Conservation (phyloP, 1,140 invertebrate species). For the Achroia grisella region DNA sequence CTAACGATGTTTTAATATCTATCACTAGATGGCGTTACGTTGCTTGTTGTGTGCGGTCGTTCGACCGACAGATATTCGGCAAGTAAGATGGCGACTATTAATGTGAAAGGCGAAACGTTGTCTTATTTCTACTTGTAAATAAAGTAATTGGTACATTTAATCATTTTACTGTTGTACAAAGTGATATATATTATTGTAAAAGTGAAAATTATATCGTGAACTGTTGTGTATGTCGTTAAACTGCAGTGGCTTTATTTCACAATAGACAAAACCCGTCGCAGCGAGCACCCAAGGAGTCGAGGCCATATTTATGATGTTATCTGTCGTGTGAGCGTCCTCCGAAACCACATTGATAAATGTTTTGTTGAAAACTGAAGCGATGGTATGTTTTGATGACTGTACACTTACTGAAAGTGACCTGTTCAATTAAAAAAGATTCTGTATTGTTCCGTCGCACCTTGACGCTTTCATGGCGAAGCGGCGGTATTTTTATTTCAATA, state of each 20-base stretch:
- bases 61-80: slow-evolving; percentile 61
- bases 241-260: slow-evolving; percentile 58
- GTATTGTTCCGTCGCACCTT: slow-evolving; percentile 54
- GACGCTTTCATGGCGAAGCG: slow-evolving; percentile 60
- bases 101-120: slow-evolving; percentile 75
- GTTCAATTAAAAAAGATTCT: slow-evolving; percentile 28
- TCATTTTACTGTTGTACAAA: slow-evolving; percentile 30
- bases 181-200: slow-evolving; percentile 25
- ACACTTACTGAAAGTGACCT: slow-evolving; percentile 7
- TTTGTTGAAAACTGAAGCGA: slow-evolving; percentile 55
- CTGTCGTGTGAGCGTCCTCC: slow-evolving; percentile 70
- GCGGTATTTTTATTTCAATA: slow-evolving; percentile 51
- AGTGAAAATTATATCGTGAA: slow-evolving; percentile 47
- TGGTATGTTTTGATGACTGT: slow-evolving; percentile 48
- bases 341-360: slow-evolving; percentile 67
- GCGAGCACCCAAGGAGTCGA: slow-evolving; percentile 67
- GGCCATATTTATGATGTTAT: slow-evolving; percentile 75
- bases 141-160: slow-evolving; percentile 55
- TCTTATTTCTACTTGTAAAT: slow-evolving; percentile 72
- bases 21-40: slow-evolving; percentile 59
- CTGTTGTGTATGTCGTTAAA: slow-evolving; percentile 32
- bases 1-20: too few species aligned
- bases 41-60: slow-evolving; percentile 65
- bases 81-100: slow-evolving; percentile 74
- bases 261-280: slow-evolving; percentile 70